These are phyloP conservation scores for Stenodera caucasica DNA, from an alignment of 2,888 invertebrate species.

Conservation along the genomic window DNA sequence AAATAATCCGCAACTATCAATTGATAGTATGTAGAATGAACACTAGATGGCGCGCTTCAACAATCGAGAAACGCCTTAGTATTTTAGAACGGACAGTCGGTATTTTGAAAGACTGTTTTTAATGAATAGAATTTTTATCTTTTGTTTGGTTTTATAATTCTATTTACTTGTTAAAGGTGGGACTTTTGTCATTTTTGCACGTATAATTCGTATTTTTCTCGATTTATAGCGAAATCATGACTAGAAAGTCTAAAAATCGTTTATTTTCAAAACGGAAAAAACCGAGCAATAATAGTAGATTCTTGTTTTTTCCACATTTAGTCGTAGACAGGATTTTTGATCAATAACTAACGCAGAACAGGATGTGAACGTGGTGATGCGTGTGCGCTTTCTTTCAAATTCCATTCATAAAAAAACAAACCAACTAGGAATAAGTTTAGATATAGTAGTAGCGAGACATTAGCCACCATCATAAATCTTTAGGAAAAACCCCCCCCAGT, in stretches of 20 bases:
- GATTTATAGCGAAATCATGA: neutral
- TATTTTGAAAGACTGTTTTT: too few species aligned
- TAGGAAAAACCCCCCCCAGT: neutral
- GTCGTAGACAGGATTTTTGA: slow-evolving; percentile 11
- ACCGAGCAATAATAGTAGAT: too few species aligned
- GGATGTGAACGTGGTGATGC: slow-evolving; percentile 11
- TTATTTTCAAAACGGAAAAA: neutral
- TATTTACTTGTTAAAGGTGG: neutral
- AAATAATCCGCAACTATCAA: too few species aligned
- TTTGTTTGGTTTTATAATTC: neutral
- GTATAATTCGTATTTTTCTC: neutral
- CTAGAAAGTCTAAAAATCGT: neutral
- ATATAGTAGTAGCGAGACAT: slow-evolving; percentile 1
- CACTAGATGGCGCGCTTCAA: too few species aligned
- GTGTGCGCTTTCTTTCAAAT: slow-evolving; percentile 10
- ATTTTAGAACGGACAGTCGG: too few species aligned
- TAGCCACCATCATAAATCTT: slow-evolving; percentile 6
- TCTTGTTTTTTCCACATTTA: neutral
- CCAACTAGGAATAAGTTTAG: slow-evolving; percentile 15
- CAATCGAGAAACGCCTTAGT: too few species aligned
- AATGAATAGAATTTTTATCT: neutral
- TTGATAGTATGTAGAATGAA: too few species aligned
- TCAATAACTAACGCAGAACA: slow-evolving; percentile 22
- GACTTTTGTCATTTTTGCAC: neutral
- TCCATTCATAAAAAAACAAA: slow-evolving; percentile 21